These are phyloP conservation scores for Alca torda DNA, from an alignment of 2,797 vertebrate genomes.

Conservation along the genomic window DNA sequence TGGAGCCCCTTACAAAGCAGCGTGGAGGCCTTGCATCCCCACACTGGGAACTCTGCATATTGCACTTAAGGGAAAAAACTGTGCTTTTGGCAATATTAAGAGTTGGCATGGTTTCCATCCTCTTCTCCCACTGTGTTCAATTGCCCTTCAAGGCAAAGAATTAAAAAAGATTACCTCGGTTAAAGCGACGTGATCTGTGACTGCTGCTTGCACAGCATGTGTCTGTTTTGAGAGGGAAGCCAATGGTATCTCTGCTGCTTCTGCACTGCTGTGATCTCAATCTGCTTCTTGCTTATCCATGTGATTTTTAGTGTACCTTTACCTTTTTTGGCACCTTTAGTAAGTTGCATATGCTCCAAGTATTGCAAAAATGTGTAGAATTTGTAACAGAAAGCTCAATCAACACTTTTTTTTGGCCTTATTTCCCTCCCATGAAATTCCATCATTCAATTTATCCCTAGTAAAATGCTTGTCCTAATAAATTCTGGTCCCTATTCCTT, in stretches of 20 bases:
- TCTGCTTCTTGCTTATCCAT: not conserved
- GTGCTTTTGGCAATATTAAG: not conserved
- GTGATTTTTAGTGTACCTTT: not conserved
- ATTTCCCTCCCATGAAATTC: not conserved
- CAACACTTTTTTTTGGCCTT: not conserved
- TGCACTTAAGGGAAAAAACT: constrained; percentile 29
- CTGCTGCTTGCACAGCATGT: constrained; percentile 1
- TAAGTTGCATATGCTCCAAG: not conserved
- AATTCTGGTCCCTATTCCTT: not conserved
- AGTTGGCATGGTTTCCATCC: not conserved
- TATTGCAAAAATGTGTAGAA: not conserved
- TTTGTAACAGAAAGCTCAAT: not conserved
- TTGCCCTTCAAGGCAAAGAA: constrained; percentile 35
- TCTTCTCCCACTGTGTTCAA: not conserved
- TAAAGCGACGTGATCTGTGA: not conserved
- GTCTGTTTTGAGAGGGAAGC: not conserved
- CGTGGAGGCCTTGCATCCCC: not conserved
- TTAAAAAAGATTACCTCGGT: constrained; percentile 1
- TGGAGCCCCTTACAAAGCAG: not conserved
- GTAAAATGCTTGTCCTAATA: not conserved
- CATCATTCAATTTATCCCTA: not conserved
- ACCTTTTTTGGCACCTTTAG: not conserved
- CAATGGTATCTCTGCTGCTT: not conserved
- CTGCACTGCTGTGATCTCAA: not conserved
- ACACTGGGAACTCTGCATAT: not conserved